Evolutionary conservation across 2,113 vertebrate genomes (phyloP).

Genomic region (Zootoca vivipara): DNA sequence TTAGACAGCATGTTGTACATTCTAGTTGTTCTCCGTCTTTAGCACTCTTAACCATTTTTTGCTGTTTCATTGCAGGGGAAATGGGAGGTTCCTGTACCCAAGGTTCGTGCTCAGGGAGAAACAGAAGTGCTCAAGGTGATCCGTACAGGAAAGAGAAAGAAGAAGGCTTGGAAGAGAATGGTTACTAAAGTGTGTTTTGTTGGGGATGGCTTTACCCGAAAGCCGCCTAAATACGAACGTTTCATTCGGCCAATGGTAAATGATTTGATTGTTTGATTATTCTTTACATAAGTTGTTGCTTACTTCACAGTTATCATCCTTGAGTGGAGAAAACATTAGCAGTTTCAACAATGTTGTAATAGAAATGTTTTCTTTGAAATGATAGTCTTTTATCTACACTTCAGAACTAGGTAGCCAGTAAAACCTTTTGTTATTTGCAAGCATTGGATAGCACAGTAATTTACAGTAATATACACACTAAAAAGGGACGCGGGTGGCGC

Average conservation of each 20-base stretch:
- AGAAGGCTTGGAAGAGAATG: conserved; percentile 99
- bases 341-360: background rate
- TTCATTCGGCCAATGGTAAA: conserved; percentile 98
- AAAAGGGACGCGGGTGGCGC: no score
- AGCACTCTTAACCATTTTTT: background rate
- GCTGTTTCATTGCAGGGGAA: conserved; percentile 82
- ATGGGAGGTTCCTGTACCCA: conserved; percentile 97
- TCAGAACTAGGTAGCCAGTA: background rate
- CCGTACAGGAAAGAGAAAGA: conserved; percentile 94
- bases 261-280: background rate
- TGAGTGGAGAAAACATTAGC: background rate
- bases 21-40: background rate
- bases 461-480: background rate
- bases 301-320: background rate
- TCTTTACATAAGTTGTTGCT: background rate
- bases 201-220: conserved; percentile 96
- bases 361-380: background rate
- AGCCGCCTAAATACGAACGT: conserved; percentile 96
- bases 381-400: background rate
- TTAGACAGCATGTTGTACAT: background rate
- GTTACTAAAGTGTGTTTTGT: conserved; percentile 99
- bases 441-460: background rate
- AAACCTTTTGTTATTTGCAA: background rate
- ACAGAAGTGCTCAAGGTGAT: conserved; percentile 96
- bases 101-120: conserved; percentile 96